Evolutionary conservation across 1,140 invertebrate genomes (phyloP).

Genomic region (Cotesia typhae): DNA sequence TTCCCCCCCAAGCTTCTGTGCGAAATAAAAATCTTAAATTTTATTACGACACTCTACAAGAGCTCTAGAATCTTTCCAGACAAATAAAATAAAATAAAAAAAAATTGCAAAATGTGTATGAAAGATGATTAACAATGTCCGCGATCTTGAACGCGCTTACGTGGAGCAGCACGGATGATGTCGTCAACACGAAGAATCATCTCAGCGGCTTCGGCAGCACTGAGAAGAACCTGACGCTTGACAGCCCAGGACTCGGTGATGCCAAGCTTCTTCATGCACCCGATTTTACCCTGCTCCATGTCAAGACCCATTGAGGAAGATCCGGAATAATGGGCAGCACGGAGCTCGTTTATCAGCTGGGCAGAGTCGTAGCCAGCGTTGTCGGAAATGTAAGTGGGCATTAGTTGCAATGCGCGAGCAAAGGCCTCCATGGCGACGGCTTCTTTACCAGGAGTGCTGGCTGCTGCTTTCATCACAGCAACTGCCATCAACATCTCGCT

Average conservation of each 20-base stretch:
- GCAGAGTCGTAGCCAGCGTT: conserved; percentile 99
- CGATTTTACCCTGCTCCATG: conserved; percentile 86
- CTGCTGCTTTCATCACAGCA: conserved; percentile 84
- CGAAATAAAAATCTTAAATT: too few relatives aligned
- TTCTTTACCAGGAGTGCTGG: conserved; percentile 95
- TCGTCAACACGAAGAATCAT: conserved; percentile 99
- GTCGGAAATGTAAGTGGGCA: conserved; percentile 96
- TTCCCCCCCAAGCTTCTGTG: too few relatives aligned
- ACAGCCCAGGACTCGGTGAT: conserved; percentile 97
- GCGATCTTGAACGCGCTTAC: conserved; percentile 87
- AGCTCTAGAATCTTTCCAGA: too few relatives aligned
- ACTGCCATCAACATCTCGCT: conserved; percentile 97
- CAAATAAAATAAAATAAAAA: too few relatives aligned
- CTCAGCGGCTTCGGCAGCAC: conserved; percentile 97
- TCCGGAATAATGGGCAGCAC: conserved; percentile 88
- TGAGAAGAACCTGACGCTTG: conserved; percentile 93
- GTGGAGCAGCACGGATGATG: conserved; percentile 94
- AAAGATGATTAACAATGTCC: conserved; percentile 77
- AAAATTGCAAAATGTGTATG: background rate
- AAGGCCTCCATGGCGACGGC: conserved; percentile 97
- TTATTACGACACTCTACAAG: too few relatives aligned
- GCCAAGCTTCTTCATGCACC: conserved; percentile 88
- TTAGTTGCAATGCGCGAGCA: conserved; percentile 83
- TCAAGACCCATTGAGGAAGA: conserved; percentile 84
- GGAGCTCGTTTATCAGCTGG: conserved; percentile 88